Conservation (phyloP, 1,140 invertebrate species). For the Drosophila eugracilis region DNA sequence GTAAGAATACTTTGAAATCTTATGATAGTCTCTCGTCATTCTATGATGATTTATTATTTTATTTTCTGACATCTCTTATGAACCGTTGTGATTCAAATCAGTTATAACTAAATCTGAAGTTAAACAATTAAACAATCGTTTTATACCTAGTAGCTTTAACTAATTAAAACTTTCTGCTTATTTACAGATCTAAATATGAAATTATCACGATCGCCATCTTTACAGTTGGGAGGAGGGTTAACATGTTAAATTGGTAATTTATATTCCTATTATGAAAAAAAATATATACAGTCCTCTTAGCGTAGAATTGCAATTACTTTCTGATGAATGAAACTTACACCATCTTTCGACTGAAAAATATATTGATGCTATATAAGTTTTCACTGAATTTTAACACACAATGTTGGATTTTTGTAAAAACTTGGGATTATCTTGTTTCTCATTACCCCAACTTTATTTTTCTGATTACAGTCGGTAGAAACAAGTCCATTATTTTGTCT, state of each 20-base stretch:
- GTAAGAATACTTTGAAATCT: not conserved
- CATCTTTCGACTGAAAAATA: conserved; percentile 11
- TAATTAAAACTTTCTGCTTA: not conserved
- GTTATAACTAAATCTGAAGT: conserved; percentile 62
- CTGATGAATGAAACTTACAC: conserved; percentile 6
- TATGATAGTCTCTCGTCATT: not conserved
- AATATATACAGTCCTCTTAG: not conserved
- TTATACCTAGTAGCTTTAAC: not conserved
- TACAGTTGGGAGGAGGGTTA: too few species aligned
- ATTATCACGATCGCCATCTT: not conserved
- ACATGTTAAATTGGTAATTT: not conserved
- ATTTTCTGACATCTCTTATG: conserved; percentile 83
- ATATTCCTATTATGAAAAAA: not conserved
- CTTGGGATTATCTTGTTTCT: not conserved
- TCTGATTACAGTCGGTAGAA: not conserved
- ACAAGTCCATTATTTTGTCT: too few species aligned
- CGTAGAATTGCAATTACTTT: not conserved
- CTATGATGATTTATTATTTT: conserved; percentile 72
- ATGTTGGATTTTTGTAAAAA: too few species aligned
- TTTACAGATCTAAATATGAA: conserved; percentile 24
- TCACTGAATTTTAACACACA: not conserved
- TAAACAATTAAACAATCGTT: not conserved
- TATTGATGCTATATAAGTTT: conserved; percentile 7
- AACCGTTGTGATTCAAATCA: conserved; percentile 74
- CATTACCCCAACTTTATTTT: not conserved